phyloP scores from a whole-genome alignment of 2,797 vertebrate species.

The Orestias chungarensis region DNA sequence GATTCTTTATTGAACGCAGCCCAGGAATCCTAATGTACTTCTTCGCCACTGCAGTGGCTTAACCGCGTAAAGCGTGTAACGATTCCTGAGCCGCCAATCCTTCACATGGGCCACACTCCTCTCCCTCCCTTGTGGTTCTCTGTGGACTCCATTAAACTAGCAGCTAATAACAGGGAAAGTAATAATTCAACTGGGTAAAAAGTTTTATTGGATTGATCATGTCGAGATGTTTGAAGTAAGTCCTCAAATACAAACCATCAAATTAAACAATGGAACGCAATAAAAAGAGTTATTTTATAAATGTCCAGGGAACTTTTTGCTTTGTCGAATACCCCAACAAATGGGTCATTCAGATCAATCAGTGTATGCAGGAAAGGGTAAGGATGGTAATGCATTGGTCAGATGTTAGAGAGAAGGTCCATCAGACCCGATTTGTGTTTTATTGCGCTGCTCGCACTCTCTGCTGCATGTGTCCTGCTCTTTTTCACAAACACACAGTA shows the following conservation, averaged over 20 bases:
- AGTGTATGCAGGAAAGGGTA: constrained; percentile 39
- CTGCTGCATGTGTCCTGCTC: constrained; percentile 80
- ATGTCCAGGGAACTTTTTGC: constrained; percentile 31
- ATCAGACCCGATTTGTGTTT: constrained; percentile 70
- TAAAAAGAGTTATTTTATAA: constrained; percentile 43
- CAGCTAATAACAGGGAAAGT: constrained; percentile 69
- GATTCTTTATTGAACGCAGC: constrained; percentile 80
- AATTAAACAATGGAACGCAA: constrained; percentile 40
- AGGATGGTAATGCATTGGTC: constrained; percentile 73
- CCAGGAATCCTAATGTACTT: constrained; percentile 80
- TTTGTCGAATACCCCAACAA: constrained; percentile 17
- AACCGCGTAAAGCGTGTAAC: constrained; percentile 72
- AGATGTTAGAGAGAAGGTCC: constrained; percentile 74
- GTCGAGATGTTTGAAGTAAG: constrained; percentile 51
- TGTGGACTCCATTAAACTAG: constrained; percentile 70
- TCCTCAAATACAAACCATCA: constrained; percentile 40
- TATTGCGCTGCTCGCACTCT: constrained; percentile 70
- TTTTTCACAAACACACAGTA: constrained; percentile 84
- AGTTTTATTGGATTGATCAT: constrained; percentile 67
- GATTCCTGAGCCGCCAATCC: constrained; percentile 49
- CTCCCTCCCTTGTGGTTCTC: constrained; percentile 38
- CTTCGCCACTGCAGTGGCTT: constrained; percentile 79
- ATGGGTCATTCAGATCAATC: constrained; percentile 55
- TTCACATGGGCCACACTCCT: constrained; percentile 46
- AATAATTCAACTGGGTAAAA: constrained; percentile 70